phyloP scores from a whole-genome alignment of 1,140 invertebrate genomes.

The Dermatophagoides farinae region DNA sequence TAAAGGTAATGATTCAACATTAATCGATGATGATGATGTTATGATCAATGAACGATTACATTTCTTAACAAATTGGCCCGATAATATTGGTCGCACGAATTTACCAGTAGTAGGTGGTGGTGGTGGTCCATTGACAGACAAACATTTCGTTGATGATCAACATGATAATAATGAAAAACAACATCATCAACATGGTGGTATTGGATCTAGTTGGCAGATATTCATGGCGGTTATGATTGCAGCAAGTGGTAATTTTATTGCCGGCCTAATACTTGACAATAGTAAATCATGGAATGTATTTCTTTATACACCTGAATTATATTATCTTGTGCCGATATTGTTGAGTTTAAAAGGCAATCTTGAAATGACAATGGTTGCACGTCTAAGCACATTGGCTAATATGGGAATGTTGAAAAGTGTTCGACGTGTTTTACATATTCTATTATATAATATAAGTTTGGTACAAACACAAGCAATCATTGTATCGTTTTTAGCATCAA shows the following conservation, averaged over 20 bases:
- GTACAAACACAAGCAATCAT: constrained; percentile 67
- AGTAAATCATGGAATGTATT: constrained; percentile 31
- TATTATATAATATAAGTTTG: constrained; percentile 57
- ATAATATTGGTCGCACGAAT: no score
- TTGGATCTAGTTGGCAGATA: constrained; percentile 22
- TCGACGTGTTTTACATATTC: constrained; percentile 37
- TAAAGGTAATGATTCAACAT: no score
- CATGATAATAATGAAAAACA: no score
- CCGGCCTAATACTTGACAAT: constrained; percentile 30
- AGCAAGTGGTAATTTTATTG: constrained; percentile 30
- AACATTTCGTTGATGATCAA: no score
- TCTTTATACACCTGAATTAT: constrained; percentile 29
- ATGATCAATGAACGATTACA: no score
- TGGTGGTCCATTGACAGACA: no score
- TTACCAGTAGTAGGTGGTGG: no score
- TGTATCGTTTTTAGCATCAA: constrained; percentile 69
- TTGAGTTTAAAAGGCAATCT: constrained; percentile 36
- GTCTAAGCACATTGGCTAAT: constrained; percentile 41
- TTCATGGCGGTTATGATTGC: constrained; percentile 30
- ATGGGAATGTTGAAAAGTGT: constrained; percentile 49
- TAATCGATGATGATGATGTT: no score
- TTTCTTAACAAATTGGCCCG: no score
- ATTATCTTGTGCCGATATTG: constrained; percentile 34
- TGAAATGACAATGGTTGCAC: constrained; percentile 36
- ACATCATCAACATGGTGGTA: no score